These are phyloP conservation scores for Ambastaia sidthimunki DNA, from an alignment of 2,797 vertebrate species.

Conservation along the genomic window DNA sequence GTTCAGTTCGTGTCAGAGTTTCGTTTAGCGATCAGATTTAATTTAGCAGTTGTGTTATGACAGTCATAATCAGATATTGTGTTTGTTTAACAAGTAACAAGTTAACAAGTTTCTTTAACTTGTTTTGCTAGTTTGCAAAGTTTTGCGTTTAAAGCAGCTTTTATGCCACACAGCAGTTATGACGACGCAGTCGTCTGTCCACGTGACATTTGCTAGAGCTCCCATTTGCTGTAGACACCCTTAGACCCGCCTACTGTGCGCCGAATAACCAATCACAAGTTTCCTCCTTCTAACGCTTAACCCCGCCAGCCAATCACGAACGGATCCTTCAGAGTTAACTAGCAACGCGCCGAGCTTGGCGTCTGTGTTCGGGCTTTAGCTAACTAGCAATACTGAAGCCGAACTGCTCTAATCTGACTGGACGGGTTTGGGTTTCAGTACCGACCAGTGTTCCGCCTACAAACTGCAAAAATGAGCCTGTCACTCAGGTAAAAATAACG, in stretches of 20 bases:
- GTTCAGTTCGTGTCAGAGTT: too few relatives aligned
- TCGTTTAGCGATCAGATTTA: too few relatives aligned
- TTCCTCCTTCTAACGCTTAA: not conserved
- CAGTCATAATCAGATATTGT: too few relatives aligned
- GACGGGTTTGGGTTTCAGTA: not conserved
- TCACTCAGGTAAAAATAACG: constrained; percentile 53
- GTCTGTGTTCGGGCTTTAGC: not conserved
- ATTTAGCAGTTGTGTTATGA: too few relatives aligned
- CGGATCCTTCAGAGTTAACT: constrained; percentile 5
- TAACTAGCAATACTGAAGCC: not conserved
- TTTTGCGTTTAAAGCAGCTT: too few relatives aligned
- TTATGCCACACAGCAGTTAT: too few relatives aligned
- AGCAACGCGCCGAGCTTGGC: constrained; percentile 29
- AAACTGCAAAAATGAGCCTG: constrained; percentile 57
- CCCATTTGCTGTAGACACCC: not conserved
- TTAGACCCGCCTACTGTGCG: too few relatives aligned
- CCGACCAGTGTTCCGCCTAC: not conserved
- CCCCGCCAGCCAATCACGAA: constrained; percentile 9
- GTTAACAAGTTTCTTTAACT: too few relatives aligned
- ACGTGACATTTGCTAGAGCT: too few relatives aligned
- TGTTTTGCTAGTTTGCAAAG: too few relatives aligned
- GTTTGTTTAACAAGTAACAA: too few relatives aligned
- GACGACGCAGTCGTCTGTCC: too few relatives aligned
- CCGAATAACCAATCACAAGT: constrained; percentile 29
- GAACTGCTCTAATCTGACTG: not conserved